Evolutionary conservation across 2,888 invertebrate genomes (phyloP).

Genomic region (Hirtodrosophila cameraria): DNA sequence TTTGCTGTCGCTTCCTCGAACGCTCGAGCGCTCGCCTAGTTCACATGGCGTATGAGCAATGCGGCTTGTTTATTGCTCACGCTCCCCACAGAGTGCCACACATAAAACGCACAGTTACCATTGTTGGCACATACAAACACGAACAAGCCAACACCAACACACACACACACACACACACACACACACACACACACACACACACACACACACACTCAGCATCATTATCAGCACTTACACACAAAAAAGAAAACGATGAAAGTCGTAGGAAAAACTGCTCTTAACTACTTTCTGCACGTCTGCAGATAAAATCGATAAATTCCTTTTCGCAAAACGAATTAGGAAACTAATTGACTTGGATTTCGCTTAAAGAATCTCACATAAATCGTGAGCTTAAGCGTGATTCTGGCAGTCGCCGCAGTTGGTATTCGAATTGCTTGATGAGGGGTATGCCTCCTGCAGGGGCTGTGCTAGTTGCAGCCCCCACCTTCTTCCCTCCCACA

Average conservation of each 20-base stretch:
- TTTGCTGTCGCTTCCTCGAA: slow-evolving; percentile 38
- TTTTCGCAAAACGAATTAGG: slow-evolving; percentile 80
- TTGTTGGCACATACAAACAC: slow-evolving; percentile 26
- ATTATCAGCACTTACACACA: slow-evolving; percentile 69
- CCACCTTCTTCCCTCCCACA: not conserved
- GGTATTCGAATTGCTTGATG: slow-evolving; percentile 6
- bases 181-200: slow-evolving; percentile 8
- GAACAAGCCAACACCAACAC: too few species aligned
- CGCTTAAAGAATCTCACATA: slow-evolving; percentile 79
- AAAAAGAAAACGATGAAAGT: slow-evolving; percentile 38
- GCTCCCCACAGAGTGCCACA: slow-evolving; percentile 34
- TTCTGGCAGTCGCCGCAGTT: slow-evolving; percentile 64
- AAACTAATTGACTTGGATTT: slow-evolving; percentile 80
- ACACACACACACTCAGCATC: slow-evolving; percentile 46
- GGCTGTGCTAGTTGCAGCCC: slow-evolving; percentile 7
- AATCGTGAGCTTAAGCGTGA: slow-evolving; percentile 79
- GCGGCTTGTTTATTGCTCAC: slow-evolving; percentile 68
- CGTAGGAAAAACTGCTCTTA: slow-evolving; percentile 68
- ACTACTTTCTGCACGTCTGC: slow-evolving; percentile 81
- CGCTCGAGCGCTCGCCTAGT: not conserved
- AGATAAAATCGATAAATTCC: slow-evolving; percentile 80
- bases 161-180: slow-evolving; percentile 16
- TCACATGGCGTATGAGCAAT: slow-evolving; percentile 70
- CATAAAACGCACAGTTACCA: slow-evolving; percentile 61
- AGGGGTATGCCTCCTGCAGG: not conserved